These are phyloP conservation scores for Seriola aureovittata DNA, from an alignment of 2,113 vertebrate genomes.

Conservation along the genomic window DNA sequence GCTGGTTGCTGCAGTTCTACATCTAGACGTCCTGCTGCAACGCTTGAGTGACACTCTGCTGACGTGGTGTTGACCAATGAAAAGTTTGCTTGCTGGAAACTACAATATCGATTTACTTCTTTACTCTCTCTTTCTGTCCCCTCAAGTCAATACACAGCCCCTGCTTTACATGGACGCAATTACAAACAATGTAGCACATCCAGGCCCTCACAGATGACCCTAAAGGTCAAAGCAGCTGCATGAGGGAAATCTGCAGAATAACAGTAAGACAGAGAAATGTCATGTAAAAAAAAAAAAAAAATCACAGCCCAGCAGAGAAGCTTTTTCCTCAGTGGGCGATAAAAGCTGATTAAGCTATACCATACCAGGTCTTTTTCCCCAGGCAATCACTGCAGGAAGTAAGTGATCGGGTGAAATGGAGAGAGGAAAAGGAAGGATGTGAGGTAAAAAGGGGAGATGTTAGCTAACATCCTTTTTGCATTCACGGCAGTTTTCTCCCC, in stretches of 20 bases:
- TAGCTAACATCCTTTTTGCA: constrained; percentile 56
- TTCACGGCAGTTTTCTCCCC: constrained; percentile 37
- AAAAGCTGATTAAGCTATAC: constrained; percentile 54
- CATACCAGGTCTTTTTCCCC: constrained; percentile 13
- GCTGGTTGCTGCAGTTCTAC: background rate
- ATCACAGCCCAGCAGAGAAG: constrained; percentile 1
- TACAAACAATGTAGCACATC: background rate
- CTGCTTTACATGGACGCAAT: background rate
- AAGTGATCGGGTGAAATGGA: constrained; percentile 47
- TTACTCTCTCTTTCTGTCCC: background rate
- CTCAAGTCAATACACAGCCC: background rate
- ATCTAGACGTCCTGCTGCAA: background rate
- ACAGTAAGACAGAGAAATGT: background rate
- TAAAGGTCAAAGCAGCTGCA: constrained; percentile 9
- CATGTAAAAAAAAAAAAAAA: background rate
- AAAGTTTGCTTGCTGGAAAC: background rate
- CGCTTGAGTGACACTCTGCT: constrained; percentile 9
- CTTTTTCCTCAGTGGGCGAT: constrained; percentile 27
- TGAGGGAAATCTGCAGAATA: constrained; percentile 20
- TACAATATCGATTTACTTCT: background rate
- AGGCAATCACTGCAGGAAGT: constrained; percentile 59
- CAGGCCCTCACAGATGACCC: constrained; percentile 9
- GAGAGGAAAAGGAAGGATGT: constrained; percentile 60
- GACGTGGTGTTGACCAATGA: constrained; percentile 12
- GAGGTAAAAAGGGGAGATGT: constrained; percentile 37